Conservation (phyloP, 2,113 vertebrate genomes). For the Panthera uncia region DNA sequence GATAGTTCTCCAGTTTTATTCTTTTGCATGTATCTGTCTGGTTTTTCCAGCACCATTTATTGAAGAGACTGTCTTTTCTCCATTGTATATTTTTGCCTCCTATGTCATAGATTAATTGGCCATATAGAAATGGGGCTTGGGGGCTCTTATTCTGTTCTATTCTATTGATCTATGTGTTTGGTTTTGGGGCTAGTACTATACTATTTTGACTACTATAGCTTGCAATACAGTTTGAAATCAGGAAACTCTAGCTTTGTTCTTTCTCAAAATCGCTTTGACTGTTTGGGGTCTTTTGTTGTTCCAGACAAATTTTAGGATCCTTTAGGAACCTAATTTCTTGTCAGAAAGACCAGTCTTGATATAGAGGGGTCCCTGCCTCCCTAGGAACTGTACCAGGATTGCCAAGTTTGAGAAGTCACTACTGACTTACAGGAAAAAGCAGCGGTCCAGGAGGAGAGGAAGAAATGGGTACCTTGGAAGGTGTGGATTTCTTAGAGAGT, state of each 20-base stretch:
- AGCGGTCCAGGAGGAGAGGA: not conserved
- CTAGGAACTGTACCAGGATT: fast-evolving
- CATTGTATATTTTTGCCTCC: not conserved
- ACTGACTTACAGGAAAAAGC: not conserved
- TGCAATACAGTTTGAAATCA: not conserved
- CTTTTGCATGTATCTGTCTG: not conserved
- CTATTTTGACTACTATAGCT: not conserved
- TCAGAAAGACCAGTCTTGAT: not conserved
- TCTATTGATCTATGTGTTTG: not conserved
- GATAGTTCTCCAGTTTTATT: not conserved
- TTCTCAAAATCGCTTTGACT: not conserved
- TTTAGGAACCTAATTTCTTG: not conserved
- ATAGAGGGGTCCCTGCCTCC: not conserved
- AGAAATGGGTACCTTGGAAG: not conserved
- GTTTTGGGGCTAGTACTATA: not conserved
- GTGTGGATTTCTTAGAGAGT: not conserved
- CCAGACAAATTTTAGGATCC: not conserved
- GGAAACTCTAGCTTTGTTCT: not conserved
- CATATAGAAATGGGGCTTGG: not conserved
- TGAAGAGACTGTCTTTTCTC: not conserved
- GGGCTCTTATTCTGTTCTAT: not conserved
- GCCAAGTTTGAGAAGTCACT: not conserved
- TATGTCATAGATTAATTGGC: not conserved
- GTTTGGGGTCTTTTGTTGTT: not conserved
- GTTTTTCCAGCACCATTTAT: not conserved